Base-by-base conservation (phyloP, 2,113 vertebrate genomes). In the Chauna torquata region DNA sequence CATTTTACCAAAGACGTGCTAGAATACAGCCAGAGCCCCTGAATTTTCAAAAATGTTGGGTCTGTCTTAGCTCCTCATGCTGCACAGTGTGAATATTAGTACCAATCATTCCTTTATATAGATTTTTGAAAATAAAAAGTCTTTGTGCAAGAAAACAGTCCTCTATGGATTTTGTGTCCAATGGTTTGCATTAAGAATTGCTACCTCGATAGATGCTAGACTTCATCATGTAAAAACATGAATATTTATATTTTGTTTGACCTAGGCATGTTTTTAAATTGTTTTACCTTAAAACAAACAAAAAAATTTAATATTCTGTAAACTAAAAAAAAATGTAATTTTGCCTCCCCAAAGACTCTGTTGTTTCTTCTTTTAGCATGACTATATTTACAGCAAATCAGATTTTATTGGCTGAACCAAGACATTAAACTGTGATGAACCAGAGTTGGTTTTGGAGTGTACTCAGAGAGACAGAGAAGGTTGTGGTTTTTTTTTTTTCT, bases 371-470 rank as follows among this genome's bases (percentile, higher is more conserved):
- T 62, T 40, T 57, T 32, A 44, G 8, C 12, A 28, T 40, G 9
- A 27, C 77, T 55, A 8, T 0, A 1, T 68, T 86, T 85, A 40
- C 62, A 18, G 5, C 11, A 78, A 55, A 23, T 16, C 28, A 1
- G 1, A 17, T 66, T 58, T 76, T 49, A 52, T 55, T 75, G 47
- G 5, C 11, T 61, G 25, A 71, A 59, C 11, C 5, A 4, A 49
- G 3, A 7, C 9, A 44, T 52, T 90, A 9, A 25, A 49, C 8
- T 44, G 15, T 30, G 55, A 36, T 15, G 14, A 34, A 65, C 3
- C 19, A 58, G 12, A 57, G 22, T 0, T 49, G 10, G 2, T 69
- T 36, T 38, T 44, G 18, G 7, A 2, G 1, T 36, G 12, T 34
- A 8, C n/a, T 45, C n/a, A 70, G 18, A 78, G 19, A 38, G 14